These are phyloP conservation scores for Falcaria lacertinaria DNA, from an alignment of 2,888 invertebrate species.

Conservation along the genomic window DNA sequence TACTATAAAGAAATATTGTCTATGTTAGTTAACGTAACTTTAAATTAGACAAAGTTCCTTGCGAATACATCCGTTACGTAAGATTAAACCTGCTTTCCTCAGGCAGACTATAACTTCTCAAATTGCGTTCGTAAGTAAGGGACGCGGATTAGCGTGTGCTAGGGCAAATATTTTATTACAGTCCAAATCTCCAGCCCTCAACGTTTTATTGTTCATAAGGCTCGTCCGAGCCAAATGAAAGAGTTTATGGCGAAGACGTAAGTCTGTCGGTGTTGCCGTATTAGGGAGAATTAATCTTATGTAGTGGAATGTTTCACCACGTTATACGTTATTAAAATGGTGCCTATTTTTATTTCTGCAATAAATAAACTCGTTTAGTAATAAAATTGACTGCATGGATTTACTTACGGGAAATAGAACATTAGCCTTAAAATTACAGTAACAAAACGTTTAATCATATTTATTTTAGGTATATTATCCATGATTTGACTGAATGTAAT, in stretches of 20 bases:
- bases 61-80: slow-evolving; percentile 17
- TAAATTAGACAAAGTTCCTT: background rate
- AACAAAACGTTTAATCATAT: too few species aligned
- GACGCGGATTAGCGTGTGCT: slow-evolving; percentile 76
- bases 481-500: too few species aligned
- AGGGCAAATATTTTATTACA: slow-evolving; percentile 80
- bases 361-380: too few species aligned
- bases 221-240: slow-evolving; percentile 79
- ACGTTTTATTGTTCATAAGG: slow-evolving; percentile 80
- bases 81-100: slow-evolving; percentile 34
- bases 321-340: background rate
- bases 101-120: slow-evolving; percentile 69
- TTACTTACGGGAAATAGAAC: too few species aligned
- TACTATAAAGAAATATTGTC: background rate
- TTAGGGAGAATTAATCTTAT: slow-evolving; percentile 35
- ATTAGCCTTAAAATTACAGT: too few species aligned
- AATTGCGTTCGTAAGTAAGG: slow-evolving; percentile 76
- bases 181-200: slow-evolving; percentile 79
- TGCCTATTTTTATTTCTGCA: slow-evolving; percentile 1
- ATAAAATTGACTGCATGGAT: too few species aligned
- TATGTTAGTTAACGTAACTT: background rate
- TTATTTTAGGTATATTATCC: too few species aligned
- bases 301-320: slow-evolving; percentile 23
- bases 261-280: slow-evolving; percentile 68
- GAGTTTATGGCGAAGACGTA: slow-evolving; percentile 76